Evolutionary conservation across 1,140 invertebrate genomes (phyloP).

Genomic region (Oryzaephilus surinamensis): DNA sequence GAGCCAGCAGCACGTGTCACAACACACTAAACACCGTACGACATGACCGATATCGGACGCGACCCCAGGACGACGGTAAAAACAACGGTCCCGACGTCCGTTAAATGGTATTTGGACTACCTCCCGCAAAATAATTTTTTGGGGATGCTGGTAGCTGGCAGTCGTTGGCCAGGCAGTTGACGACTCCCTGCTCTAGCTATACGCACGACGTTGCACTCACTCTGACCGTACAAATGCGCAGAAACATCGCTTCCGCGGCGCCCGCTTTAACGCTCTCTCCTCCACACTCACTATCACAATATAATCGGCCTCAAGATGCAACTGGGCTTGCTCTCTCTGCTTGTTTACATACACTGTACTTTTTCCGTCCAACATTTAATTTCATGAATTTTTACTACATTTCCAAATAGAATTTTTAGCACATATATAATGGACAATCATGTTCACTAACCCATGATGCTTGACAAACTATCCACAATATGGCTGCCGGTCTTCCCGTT

Average conservation of each 20-base stretch:
- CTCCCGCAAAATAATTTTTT: constrained; percentile 26
- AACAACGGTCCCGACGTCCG: constrained; percentile 21
- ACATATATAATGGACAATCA: neutral
- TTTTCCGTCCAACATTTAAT: neutral
- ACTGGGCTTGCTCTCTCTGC: too few species aligned
- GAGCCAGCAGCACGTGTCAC: constrained; percentile 28
- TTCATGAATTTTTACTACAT: neutral
- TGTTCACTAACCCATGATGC: constrained; percentile 35
- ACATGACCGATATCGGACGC: constrained; percentile 23
- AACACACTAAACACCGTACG: constrained; percentile 11
- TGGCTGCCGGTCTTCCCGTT: constrained; percentile 35
- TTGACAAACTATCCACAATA: constrained; percentile 34
- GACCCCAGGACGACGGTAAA: constrained; percentile 15
- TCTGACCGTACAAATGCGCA: constrained; percentile 32
- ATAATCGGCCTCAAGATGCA: constrained; percentile 13
- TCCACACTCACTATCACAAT: constrained; percentile 1
- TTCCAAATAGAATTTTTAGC: neutral
- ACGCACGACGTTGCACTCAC: constrained; percentile 29
- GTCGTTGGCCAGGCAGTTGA: constrained; percentile 29
- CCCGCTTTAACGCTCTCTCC: constrained; percentile 17
- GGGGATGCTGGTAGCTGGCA: neutral
- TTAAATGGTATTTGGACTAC: constrained; percentile 21
- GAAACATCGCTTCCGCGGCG: constrained; percentile 27
- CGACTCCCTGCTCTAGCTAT: constrained; percentile 34
- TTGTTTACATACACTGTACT: too few species aligned